Conservation (phyloP, 1,140 invertebrate species). For the Dendroctonus ponderosae region DNA sequence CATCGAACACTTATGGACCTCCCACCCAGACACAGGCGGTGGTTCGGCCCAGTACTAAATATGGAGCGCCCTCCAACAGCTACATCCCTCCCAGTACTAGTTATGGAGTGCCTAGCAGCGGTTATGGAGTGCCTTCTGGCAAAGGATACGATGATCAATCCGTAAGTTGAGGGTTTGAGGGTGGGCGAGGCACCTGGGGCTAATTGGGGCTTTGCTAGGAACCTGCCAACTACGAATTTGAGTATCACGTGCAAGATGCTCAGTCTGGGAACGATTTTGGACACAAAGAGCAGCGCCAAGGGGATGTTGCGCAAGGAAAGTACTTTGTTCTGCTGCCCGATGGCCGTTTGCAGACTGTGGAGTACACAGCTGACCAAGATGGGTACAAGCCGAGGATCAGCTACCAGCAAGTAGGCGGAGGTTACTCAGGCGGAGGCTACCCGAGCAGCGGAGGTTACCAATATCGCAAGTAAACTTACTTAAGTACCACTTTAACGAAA, state of each 20-base stretch:
- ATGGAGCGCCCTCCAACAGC: constrained; percentile 49
- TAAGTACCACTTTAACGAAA: too few species aligned
- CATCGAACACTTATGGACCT: constrained; percentile 46
- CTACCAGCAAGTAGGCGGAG: constrained; percentile 63
- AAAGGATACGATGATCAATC: constrained; percentile 47
- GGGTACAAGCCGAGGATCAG: constrained; percentile 76
- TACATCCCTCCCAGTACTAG: constrained; percentile 43
- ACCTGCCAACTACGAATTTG: constrained; percentile 72
- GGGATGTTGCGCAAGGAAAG: constrained; percentile 64
- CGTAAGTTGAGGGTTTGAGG: constrained; percentile 47
- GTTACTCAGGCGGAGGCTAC: constrained; percentile 49
- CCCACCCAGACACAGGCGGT: constrained; percentile 41
- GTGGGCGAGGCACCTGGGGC: not conserved
- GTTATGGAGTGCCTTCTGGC: constrained; percentile 41
- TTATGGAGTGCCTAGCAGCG: constrained; percentile 43
- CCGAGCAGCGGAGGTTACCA: constrained; percentile 16
- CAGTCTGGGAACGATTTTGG: constrained; percentile 69
- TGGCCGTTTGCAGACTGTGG: constrained; percentile 73
- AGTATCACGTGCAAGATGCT: constrained; percentile 70
- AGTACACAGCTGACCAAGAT: constrained; percentile 72
- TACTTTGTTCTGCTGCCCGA: constrained; percentile 75
- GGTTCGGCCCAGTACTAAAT: constrained; percentile 45
- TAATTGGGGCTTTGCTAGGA: constrained; percentile 48
- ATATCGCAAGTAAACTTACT: constrained; percentile 8
- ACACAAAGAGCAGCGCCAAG: constrained; percentile 68